A percentile compares a stretch with the other conserved stretches of the same genome.
Conservation (phyloP, 2,888 invertebrate species). For the Micoletzkya japonica region DNA sequence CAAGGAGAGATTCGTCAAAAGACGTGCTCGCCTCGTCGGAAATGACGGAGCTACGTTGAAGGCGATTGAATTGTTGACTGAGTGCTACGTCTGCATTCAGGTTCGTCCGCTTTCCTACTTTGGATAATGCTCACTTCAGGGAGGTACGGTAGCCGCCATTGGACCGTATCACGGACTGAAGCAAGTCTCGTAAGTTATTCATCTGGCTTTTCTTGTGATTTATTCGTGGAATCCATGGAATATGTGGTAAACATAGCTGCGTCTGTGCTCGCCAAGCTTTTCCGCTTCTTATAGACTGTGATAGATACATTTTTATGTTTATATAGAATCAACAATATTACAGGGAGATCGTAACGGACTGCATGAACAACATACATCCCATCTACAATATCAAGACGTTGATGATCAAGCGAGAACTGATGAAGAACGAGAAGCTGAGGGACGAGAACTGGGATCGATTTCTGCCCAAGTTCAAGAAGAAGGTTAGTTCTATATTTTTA, state of each 20-base stretch:
- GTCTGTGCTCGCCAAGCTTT: background rate
- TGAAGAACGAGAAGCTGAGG: constrained; percentile 86
- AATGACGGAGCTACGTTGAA: constrained; percentile 97
- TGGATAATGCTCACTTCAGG: constrained; percentile 77
- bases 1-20: constrained; percentile 86
- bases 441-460: constrained; percentile 96
- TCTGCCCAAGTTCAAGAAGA: constrained; percentile 90
- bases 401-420: constrained; percentile 94
- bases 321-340: background rate
- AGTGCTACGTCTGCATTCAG: constrained; percentile 84
- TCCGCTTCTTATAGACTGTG: background rate
- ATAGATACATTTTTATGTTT: background rate
- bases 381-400: constrained; percentile 91
- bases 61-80: constrained; percentile 89
- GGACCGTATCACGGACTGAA: constrained; percentile 86
- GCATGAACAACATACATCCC: constrained; percentile 98
- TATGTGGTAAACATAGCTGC: background rate
- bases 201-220: background rate
- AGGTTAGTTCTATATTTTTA: constrained; percentile 68
- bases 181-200: constrained; percentile 64
- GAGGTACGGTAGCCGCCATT: constrained; percentile 93
- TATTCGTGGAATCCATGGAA: too few relatives aligned
- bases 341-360: constrained; percentile 83
- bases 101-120: background rate
- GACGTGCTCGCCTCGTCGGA: constrained; percentile 90